Percentiles rank a stretch among this genome's conserved stretches.
Evolutionary conservation across 2,797 vertebrate species (phyloP).

Genomic region (Semaprochilodus insignis): DNA sequence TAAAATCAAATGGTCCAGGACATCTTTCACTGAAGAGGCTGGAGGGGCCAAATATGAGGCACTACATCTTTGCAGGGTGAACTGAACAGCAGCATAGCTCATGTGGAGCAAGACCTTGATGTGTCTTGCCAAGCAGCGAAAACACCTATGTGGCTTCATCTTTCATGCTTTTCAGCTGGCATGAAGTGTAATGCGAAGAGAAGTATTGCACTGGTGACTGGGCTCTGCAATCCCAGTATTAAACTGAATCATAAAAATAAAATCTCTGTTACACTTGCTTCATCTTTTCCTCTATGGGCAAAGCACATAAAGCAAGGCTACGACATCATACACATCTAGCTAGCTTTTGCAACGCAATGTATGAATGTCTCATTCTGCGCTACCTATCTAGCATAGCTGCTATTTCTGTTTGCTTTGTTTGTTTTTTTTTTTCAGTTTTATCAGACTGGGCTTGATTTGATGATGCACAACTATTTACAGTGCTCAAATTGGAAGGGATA

Average conservation of each 20-base stretch:
- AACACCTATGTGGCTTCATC: conserved; percentile 28
- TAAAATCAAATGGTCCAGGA: conserved; percentile 21
- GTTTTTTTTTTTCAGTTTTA: conserved; percentile 47
- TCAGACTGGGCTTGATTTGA: conserved; percentile 30
- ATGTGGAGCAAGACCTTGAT: conserved; percentile 41
- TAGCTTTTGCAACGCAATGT: conserved; percentile 23
- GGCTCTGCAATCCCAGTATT: conserved; percentile 38
- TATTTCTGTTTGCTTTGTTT: background rate
- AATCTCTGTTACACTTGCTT: conserved; percentile 44
- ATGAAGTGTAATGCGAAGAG: conserved; percentile 43
- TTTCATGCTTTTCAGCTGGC: conserved; percentile 33
- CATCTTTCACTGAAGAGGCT: conserved; percentile 4
- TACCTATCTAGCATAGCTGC: conserved; percentile 14
- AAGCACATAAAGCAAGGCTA: conserved; percentile 43
- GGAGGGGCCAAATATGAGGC: conserved; percentile 18
- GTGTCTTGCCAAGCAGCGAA: conserved; percentile 39
- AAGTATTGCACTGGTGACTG: conserved; percentile 61
- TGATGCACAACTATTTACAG: conserved; percentile 48
- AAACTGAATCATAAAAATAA: conserved; percentile 52
- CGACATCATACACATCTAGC: conserved; percentile 12
- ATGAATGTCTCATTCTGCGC: background rate
- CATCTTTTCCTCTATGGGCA: conserved; percentile 25
- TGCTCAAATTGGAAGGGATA: conserved; percentile 6
- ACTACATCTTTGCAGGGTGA: conserved; percentile 30
- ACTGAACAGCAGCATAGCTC: conserved; percentile 42